Evolutionary conservation across 1,140 invertebrate genomes (phyloP).

Genomic region (Pachypsylla venusta): DNA sequence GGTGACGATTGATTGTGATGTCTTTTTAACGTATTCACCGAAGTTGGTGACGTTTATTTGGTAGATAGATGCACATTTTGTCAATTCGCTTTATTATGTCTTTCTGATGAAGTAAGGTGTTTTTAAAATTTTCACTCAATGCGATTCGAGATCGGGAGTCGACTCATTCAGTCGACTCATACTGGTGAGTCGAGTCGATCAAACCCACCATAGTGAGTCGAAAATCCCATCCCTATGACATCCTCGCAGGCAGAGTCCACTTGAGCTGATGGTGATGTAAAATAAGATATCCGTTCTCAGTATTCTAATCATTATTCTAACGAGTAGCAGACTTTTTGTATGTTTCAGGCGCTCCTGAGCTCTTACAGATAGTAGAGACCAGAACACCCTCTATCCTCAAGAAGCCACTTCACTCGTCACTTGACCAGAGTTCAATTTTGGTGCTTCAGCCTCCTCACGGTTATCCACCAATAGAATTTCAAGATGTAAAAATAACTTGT

Average conservation of each 20-base stretch:
- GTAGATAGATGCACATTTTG: background rate
- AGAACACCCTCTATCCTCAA: constrained; percentile 20
- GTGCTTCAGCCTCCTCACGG: constrained; percentile 1
- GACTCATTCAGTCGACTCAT: too few relatives aligned
- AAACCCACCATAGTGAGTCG: too few relatives aligned
- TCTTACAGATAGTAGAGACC: constrained; percentile 23
- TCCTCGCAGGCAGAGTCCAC: background rate
- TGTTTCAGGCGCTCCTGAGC: constrained; percentile 20
- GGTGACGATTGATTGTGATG: too few relatives aligned
- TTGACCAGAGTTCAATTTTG: background rate
- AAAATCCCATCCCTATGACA: too few relatives aligned
- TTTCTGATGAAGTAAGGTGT: too few relatives aligned
- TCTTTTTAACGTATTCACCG: too few relatives aligned
- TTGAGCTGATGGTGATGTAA: background rate
- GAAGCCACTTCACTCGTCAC: background rate
- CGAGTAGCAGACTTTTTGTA: background rate
- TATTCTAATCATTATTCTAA: background rate
- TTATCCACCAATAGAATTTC: constrained; percentile 12
- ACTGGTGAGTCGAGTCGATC: too few relatives aligned
- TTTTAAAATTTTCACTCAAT: too few relatives aligned
- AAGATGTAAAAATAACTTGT: background rate
- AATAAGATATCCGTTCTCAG: background rate
- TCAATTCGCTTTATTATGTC: too few relatives aligned
- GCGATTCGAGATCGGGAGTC: too few relatives aligned
- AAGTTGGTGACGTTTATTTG: too few relatives aligned